Evolutionary conservation across 2,797 vertebrate species (phyloP).

Genomic region (Pseudochaenichthys georgianus): DNA sequence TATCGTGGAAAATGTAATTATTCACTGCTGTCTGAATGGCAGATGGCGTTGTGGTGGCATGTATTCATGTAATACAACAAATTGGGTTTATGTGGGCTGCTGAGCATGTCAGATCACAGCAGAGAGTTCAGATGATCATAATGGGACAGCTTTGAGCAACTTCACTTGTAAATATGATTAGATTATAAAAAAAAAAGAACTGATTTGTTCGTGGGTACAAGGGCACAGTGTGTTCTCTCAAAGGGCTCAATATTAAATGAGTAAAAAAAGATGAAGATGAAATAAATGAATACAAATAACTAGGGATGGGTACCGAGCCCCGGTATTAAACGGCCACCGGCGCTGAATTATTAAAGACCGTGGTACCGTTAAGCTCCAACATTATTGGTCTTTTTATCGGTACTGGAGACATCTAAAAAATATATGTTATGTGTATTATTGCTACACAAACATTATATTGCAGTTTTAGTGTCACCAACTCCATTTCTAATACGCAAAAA

Average conservation of each 20-base stretch:
- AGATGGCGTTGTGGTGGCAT: slow-evolving; percentile 45
- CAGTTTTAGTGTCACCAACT: too few species aligned
- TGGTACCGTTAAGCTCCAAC: too few species aligned
- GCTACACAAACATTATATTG: too few species aligned
- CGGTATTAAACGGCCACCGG: too few species aligned
- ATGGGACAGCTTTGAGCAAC: background rate
- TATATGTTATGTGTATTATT: too few species aligned
- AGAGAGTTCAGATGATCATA: slow-evolving; percentile 27
- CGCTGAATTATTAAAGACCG: too few species aligned
- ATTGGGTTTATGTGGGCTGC: slow-evolving; percentile 28
- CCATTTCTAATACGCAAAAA: too few species aligned
- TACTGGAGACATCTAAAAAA: too few species aligned
- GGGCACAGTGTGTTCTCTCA: background rate
- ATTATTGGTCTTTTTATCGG: too few species aligned
- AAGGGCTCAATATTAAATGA: background rate
- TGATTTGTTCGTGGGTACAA: background rate
- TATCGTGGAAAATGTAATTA: slow-evolving; percentile 34
- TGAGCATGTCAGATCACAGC: slow-evolving; percentile 31
- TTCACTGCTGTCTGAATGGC: slow-evolving; percentile 31
- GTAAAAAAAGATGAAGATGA: background rate
- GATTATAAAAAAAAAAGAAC: background rate
- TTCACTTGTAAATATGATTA: slow-evolving; percentile 1
- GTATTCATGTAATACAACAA: slow-evolving; percentile 41
- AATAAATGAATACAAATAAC: background rate
- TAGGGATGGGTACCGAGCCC: too few species aligned